Evolutionary conservation across 2,888 invertebrate genomes (phyloP).

Genomic region (Eucera pruinosa): DNA sequence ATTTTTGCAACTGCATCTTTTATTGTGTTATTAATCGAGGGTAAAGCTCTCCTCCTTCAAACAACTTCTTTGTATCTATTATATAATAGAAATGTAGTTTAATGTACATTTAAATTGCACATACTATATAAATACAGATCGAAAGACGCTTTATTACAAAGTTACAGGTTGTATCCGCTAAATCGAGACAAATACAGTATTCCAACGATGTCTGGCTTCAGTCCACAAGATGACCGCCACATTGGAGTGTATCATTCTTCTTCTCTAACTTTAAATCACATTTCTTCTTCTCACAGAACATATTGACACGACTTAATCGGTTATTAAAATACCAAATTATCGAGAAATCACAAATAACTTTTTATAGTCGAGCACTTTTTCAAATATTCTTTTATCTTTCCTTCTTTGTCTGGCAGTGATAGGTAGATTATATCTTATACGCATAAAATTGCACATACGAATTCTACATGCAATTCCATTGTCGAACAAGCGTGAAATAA

Average conservation of each 20-base stretch:
- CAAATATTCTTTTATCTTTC: neutral
- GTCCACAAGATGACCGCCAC: neutral
- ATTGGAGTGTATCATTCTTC: neutral
- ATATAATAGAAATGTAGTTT: neutral
- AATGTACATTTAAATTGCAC: neutral
- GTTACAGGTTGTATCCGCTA: constrained; percentile 2
- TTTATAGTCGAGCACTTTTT: no score
- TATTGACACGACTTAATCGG: constrained; percentile 10
- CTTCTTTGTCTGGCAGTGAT: constrained; percentile 11
- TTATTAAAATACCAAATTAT: neutral
- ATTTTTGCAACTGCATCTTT: no score
- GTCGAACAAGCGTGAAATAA: no score
- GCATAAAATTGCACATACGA: neutral
- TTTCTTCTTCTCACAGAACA: neutral
- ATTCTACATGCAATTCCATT: neutral
- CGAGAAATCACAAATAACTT: no score
- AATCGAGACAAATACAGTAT: constrained; percentile 1
- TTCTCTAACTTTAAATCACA: neutral
- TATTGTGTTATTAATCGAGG: neutral
- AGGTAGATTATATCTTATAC: no score
- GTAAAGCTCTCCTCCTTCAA: neutral
- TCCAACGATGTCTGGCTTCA: neutral
- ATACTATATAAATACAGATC: neutral
- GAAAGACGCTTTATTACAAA: constrained; percentile 8
- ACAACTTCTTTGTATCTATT: neutral